Evolutionary conservation across 1,140 invertebrate genomes (phyloP), one percentile per base, ranked within the genome.

Genomic region (Drosophila pallidifrons): DNA sequence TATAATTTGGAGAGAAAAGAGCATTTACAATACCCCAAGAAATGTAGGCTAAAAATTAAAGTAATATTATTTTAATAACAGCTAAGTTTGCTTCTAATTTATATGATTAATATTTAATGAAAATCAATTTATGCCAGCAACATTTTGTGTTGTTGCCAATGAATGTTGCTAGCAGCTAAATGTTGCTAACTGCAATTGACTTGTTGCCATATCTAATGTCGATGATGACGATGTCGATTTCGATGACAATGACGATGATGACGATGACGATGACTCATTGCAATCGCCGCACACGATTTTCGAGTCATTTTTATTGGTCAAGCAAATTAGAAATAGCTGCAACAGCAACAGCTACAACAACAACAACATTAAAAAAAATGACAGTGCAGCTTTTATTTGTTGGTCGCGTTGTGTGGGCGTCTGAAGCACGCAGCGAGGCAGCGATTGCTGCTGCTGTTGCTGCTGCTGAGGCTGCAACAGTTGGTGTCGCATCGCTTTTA

Each of bases 241-340:
- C 35, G 54, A 57, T 41, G 54, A 25, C 30, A 43, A 25, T 57
- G 61, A 6, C 25, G 75, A 73, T 8, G 68, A 52, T 46, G 32
- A 15, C 41, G 20, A 5, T 57, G 1, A 51, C 15, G 52, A 25
- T 87, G 82, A 87, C 72, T 87, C 83, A 87, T 52, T 58, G 58
- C 41, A 61, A 8, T 71, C 35, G 43, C 38, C 47, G 38, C 32
- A 51, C 51, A 57, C 54, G 46, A 38, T 58, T 66, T 72, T 75
- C 52, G 16, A 43, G 45, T 57, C 25, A 28, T 25, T n/a, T 73
- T 65, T 66, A 58, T 72, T 55, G 75, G 79, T 79, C 67, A 82
- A 25, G 79, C 68, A 47, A 67, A 73, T 87, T 88, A 66, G 83
- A 88, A 88, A 87, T 81, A 75, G 82, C 64, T 60, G 76, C 75